Conservation (phyloP, 2,113 vertebrate genomes). For the Athene noctua region DNA sequence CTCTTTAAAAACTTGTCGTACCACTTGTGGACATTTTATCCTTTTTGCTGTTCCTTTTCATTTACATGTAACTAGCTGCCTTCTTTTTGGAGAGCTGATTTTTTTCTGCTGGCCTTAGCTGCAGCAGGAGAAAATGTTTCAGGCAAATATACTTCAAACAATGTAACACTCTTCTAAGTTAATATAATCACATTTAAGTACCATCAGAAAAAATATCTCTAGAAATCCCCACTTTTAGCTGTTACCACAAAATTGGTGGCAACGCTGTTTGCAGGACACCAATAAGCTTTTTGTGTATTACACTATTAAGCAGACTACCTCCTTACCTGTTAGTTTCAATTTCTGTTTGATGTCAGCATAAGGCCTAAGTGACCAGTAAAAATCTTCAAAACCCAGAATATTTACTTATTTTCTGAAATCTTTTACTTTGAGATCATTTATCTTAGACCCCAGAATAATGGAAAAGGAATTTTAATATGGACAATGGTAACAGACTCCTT, state of each 20-base stretch:
- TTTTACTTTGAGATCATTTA: not conserved
- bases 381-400: not conserved
- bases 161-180: not conserved
- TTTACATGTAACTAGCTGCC: not conserved
- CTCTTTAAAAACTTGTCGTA: not conserved
- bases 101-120: not conserved
- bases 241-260: not conserved
- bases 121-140: not conserved
- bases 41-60: not conserved
- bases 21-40: not conserved
- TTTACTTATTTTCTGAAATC: not conserved
- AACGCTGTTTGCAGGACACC: not conserved
- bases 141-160: not conserved
- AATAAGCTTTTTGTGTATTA: not conserved
- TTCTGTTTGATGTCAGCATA: not conserved
- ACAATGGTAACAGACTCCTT: not conserved
- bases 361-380: not conserved
- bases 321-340: not conserved
- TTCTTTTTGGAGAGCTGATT: not conserved
- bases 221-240: not conserved
- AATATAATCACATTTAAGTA: not conserved
- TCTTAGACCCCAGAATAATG: not conserved
- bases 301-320: not conserved
- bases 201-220: not conserved
- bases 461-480: not conserved